phyloP scores from a whole-genome alignment of 2,113 vertebrate species.

The Cepphus grylle region DNA sequence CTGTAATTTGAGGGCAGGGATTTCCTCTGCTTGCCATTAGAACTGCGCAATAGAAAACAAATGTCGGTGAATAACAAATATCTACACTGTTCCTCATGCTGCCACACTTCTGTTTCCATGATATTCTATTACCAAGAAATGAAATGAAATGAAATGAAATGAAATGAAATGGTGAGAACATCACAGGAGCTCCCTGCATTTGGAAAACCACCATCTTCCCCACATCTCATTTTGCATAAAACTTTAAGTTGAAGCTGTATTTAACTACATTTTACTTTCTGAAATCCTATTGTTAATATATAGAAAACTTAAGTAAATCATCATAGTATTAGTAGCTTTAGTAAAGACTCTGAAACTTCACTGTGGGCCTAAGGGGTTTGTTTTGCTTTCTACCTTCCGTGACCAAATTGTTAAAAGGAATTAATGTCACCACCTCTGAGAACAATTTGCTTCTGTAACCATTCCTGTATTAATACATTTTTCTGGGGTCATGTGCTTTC shows the following conservation, averaged over 20 bases:
- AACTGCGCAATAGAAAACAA: not conserved
- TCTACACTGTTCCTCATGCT: not conserved
- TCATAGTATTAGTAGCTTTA: not conserved
- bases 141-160: too few relatives aligned
- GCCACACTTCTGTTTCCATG: not conserved
- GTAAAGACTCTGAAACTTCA: not conserved
- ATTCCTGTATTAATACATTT: not conserved
- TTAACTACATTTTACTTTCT: not conserved
- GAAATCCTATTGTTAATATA: not conserved
- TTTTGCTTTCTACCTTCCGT: not conserved
- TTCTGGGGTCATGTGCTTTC: not conserved
- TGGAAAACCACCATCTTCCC: not conserved
- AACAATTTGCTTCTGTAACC: not conserved
- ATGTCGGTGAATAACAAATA: not conserved
- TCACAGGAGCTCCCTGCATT: not conserved
- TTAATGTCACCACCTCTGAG: not conserved
- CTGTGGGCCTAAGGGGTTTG: not conserved
- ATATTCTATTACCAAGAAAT: not conserved
- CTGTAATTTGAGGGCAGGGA: not conserved
- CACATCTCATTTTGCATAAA: not conserved
- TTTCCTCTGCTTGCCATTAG: not conserved
- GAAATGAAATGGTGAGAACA: not conserved
- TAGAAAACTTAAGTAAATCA: not conserved
- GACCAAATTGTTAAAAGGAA: not conserved
- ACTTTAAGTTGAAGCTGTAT: not conserved